phyloP scores from a whole-genome alignment of 30 jellyfish, hydroid and myxozoan genomes.

The Haliclystus octoradiatus region DNA sequence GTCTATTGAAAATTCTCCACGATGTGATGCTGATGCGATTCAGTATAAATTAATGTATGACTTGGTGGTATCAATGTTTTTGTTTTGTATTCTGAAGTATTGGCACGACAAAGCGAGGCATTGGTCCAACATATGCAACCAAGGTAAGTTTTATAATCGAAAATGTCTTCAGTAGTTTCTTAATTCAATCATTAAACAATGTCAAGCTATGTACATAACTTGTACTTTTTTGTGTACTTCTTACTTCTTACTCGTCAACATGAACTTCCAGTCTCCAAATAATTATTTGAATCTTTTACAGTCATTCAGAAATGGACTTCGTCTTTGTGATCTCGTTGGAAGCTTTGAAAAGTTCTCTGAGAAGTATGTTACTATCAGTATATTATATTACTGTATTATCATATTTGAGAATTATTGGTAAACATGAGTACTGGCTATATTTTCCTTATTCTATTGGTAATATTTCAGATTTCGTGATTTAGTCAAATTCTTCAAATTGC shows the following conservation, averaged over 20 bases:
- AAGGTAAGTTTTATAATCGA: constrained; percentile 42
- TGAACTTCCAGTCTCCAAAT: too few species aligned
- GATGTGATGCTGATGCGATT: too few species aligned
- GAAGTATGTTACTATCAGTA: too few species aligned
- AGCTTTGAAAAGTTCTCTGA: constrained; percentile 54
- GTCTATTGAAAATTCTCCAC: too few species aligned
- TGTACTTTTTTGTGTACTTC: too few species aligned
- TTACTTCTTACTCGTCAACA: too few species aligned
- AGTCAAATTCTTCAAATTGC: not conserved
- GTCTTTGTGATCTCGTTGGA: constrained; percentile 84
- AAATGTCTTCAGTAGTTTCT: not conserved
- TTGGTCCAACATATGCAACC: constrained; percentile 97
- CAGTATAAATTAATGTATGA: too few species aligned
- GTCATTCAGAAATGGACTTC: constrained; percentile 92
- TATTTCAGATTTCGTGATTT: not conserved
- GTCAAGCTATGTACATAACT: too few species aligned
- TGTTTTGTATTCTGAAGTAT: constrained; percentile 25
- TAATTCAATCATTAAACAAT: not conserved
- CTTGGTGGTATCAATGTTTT: not conserved
- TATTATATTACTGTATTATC: too few species aligned
- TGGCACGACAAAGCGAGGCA: constrained; percentile 97
- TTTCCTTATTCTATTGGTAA: not conserved
- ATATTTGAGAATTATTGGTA: not conserved
- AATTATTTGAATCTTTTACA: too few species aligned
- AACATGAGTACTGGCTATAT: not conserved